These are phyloP conservation scores for Penelope pileata DNA, from an alignment of 2,113 vertebrate species.

Conservation along the genomic window DNA sequence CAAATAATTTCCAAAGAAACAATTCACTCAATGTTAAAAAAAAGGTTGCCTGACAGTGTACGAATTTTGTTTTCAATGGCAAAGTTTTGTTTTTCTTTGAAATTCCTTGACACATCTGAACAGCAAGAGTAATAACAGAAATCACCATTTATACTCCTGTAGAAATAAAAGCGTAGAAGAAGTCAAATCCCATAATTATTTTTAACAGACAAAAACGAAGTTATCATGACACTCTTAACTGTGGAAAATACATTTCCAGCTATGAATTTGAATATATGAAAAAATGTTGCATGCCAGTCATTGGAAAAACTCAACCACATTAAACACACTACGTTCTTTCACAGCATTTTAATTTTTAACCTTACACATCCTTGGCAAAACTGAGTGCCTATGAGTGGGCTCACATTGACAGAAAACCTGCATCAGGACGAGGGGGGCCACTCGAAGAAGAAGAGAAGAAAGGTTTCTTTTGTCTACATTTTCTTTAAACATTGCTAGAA, in stretches of 20 bases:
- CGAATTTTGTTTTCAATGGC: conserved; percentile 54
- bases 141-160: neutral
- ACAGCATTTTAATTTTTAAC: neutral
- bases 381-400: neutral
- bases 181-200: neutral
- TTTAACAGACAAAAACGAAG: conserved; percentile 1
- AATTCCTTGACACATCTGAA: conserved; percentile 49
- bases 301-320: neutral
- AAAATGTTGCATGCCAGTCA: neutral
- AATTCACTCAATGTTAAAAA: conserved; percentile 50
- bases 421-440: neutral
- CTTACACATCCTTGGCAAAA: neutral
- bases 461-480: neutral
- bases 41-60: conserved; percentile 38
- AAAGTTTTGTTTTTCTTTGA: conserved; percentile 59
- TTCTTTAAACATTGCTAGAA: neutral
- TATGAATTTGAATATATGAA: neutral
- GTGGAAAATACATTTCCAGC: neutral
- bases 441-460: neutral
- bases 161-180: neutral
- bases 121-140: conserved; percentile 50
- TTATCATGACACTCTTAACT: neutral
- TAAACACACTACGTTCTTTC: neutral
- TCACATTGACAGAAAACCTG: neutral
- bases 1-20: conserved; percentile 65